Base-by-base conservation (phyloP, 1,140 invertebrate genomes). In the Bombus turneri region DNA sequence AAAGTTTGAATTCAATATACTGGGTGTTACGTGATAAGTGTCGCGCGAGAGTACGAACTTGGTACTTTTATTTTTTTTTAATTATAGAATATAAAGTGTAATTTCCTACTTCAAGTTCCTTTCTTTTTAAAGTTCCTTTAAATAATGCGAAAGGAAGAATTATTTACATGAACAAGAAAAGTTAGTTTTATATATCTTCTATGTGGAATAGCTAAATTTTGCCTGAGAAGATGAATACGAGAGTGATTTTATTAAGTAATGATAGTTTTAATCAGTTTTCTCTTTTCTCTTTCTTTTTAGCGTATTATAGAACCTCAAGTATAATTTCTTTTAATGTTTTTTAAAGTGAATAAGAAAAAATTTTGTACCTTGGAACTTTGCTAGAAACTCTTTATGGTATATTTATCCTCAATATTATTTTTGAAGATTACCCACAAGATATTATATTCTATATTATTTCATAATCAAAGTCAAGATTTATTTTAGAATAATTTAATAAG, bases 1-100 rank as follows among this genome's bases (percentile, higher is more conserved):
- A 43, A 75, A 75, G n/a, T 75, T 75, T 75, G n/a, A 57, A 75
- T 75, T 75, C 73, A 37, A 75, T 75, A 57, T 37, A 57, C 73
- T 28, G 31, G 47, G 43, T 57, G 73, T 57, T 75, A 25, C 31
- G 18, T 12, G 47, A 75, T 75, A 57, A 75, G 31, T 75, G 73
- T 57, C 47, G 47, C 47, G 6, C 1, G 6, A 53, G 5, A 22
- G 18, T 22, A 53, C 18, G 73, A 25, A 31, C 66, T 53, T 22
- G 5, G 47, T 18, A 66, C 13, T 31, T 66, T 3, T 66, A 6
- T 68, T 41, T 41, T n/a, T 72, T 25, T 13, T 5, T n/a, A 22
- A 22, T 25, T n/a, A 3, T 3, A 3, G 10, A 12, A 28, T 62
- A n/a, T n/a, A 28, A 13, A n/a, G 10, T 0, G 59, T 62, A 62